Evolutionary conservation across 2,113 vertebrate genomes (phyloP).

Genomic region (Sinocyclocheilus rhinocerous): DNA sequence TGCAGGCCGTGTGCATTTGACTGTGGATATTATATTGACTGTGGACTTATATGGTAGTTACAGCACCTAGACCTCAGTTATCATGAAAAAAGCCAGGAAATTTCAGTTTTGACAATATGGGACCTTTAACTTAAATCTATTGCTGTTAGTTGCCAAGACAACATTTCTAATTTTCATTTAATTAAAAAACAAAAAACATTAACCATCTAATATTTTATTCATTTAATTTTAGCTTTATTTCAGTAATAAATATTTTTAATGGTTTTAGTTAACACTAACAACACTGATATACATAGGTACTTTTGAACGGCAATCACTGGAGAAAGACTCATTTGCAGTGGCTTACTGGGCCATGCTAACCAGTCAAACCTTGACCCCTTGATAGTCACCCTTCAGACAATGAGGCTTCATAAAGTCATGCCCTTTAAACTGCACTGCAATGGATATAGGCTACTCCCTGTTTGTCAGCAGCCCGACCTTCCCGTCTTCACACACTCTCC

Average conservation of each 20-base stretch:
- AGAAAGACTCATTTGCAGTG: not conserved
- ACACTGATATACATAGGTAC: not conserved
- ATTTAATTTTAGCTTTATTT: not conserved
- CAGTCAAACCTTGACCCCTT: not conserved
- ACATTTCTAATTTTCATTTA: not conserved
- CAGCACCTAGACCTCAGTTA: too few species aligned
- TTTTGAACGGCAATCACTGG: too few species aligned
- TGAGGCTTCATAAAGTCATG: not conserved
- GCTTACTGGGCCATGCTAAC: not conserved
- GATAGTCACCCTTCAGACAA: not conserved
- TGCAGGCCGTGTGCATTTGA: too few species aligned
- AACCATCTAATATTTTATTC: not conserved
- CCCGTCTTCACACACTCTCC: not conserved
- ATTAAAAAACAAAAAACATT: too few species aligned
- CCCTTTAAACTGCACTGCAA: constrained; percentile 6
- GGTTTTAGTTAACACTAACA: not conserved
- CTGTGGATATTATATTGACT: too few species aligned
- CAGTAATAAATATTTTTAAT: not conserved
- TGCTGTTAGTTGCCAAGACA: not conserved
- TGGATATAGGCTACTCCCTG: not conserved
- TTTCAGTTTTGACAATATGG: too few species aligned
- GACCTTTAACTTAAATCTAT: not conserved
- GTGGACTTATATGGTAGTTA: too few species aligned
- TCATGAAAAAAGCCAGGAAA: too few species aligned
- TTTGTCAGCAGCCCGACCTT: constrained; percentile 15